Evolutionary conservation across 2,113 vertebrate species (phyloP).

Genomic region (Pionites leucogaster): DNA sequence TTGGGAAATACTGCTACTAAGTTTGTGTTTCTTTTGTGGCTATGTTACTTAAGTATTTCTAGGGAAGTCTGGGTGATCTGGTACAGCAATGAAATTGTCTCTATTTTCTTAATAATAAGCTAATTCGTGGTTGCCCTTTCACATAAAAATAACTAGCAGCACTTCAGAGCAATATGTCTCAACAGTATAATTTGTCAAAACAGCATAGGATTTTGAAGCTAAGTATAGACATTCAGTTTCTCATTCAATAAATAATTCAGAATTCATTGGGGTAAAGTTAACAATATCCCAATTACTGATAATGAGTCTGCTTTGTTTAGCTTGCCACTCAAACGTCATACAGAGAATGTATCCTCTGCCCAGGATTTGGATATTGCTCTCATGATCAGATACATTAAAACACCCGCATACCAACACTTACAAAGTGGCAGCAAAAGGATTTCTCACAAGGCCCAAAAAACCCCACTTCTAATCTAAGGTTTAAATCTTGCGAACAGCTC

Average conservation of each 20-base stretch:
- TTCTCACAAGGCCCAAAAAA: background rate
- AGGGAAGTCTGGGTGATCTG: background rate
- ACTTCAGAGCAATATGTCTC: background rate
- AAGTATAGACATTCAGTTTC: background rate
- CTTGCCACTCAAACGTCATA: background rate
- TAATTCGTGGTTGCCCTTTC: background rate
- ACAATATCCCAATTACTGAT: background rate
- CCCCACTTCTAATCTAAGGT: background rate
- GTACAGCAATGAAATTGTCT: background rate
- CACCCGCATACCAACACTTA: background rate
- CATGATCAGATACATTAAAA: background rate
- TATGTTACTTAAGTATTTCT: background rate
- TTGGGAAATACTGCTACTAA: background rate
- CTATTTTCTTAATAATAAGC: background rate
- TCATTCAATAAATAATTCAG: background rate
- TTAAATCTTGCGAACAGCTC: background rate
- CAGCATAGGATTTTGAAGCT: background rate
- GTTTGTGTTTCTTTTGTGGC: background rate
- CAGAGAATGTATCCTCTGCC: background rate
- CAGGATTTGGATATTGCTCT: background rate
- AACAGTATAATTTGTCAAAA: background rate
- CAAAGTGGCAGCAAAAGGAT: background rate
- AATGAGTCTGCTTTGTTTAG: background rate
- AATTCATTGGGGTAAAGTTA: background rate
- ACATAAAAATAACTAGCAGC: background rate